These are phyloP conservation scores for Aythya baeri DNA, from an alignment of 2,113 vertebrate genomes.

Conservation along the genomic window DNA sequence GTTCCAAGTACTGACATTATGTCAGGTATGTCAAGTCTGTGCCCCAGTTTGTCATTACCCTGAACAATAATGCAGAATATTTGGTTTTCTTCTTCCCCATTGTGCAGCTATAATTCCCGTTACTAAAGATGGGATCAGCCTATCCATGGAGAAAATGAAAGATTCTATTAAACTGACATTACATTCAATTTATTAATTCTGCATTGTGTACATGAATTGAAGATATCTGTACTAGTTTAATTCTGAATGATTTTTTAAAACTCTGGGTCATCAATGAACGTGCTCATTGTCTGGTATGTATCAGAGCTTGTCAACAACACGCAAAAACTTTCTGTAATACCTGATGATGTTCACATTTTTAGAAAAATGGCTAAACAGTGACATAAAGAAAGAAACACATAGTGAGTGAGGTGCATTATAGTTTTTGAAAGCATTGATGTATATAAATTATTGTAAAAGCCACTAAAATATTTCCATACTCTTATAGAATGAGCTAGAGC, in stretches of 20 bases:
- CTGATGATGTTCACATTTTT: slow-evolving; percentile 49
- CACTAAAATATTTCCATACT: background rate
- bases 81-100: background rate
- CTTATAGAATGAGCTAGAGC: background rate
- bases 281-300: slow-evolving; percentile 45
- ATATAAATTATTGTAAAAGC: background rate
- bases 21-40: background rate
- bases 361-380: slow-evolving; percentile 1
- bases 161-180: slow-evolving; percentile 43
- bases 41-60: background rate
- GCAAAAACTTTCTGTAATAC: background rate
- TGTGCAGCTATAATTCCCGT: background rate
- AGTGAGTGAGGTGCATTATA: slow-evolving; percentile 21
- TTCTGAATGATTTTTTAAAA: slow-evolving; percentile 49
- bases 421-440: slow-evolving; percentile 31
- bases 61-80: slow-evolving; percentile 8
- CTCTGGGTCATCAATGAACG: background rate
- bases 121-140: slow-evolving; percentile 26
- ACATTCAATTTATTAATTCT: slow-evolving; percentile 39
- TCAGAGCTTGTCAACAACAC: slow-evolving; percentile 16
- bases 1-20: slow-evolving; percentile 1
- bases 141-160: slow-evolving; percentile 39
- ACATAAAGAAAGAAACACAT: background rate
- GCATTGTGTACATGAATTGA: background rate
- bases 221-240: background rate